Evolutionary conservation across 64 coral and sea anemone genomes (phyloP), one percentile per base, ranked within the genome.

Genomic region (Orbicella faveolata): DNA sequence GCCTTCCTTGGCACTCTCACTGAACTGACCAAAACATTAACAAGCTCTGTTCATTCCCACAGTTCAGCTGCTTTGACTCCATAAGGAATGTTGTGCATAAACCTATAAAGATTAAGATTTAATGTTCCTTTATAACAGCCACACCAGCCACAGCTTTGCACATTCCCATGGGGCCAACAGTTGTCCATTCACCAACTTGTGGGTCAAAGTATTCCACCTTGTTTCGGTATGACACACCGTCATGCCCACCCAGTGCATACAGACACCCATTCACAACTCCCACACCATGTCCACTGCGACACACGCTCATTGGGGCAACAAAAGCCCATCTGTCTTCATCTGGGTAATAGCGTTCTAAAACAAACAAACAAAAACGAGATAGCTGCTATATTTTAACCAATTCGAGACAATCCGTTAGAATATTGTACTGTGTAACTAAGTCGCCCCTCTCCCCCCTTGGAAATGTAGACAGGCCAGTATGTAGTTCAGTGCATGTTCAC

Each of bases 81-180:
- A 13, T 59, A 12, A 16, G 1, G 15, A 59, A 16, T 59, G 13
- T 59, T 9, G 55, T 15, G 55, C 1, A 16, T 16, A 1, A 16
- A 59, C 0, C 11, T 59, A 6, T 8, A 57, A n/a, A n/a, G 66
- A 41, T 51, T 0, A 0, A 41, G 21, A 1, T 16, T 70, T 66
- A 85, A 30, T 85, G 65, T 85, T 85, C 94, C 80, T 96, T 96
- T 3, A 96, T 36, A 63, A 96, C 94, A 51, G 94, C 87, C 0
- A 96, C 94, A n/a, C 94, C 94, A 54, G 94, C 94, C 0, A 96
- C 94, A 74, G 94, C 94, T 77, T 96, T 96, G 66, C 94, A 90
- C 87, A 93, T 93, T 39, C 94, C 94, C 87, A 96, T 93, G 18
- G 87, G 91, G 17, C 94, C 94, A 80, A 91, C 85, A 73, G 75